phyloP scores from a whole-genome alignment of 64 coral and sea anemone species.

The Acropora yongei region DNA sequence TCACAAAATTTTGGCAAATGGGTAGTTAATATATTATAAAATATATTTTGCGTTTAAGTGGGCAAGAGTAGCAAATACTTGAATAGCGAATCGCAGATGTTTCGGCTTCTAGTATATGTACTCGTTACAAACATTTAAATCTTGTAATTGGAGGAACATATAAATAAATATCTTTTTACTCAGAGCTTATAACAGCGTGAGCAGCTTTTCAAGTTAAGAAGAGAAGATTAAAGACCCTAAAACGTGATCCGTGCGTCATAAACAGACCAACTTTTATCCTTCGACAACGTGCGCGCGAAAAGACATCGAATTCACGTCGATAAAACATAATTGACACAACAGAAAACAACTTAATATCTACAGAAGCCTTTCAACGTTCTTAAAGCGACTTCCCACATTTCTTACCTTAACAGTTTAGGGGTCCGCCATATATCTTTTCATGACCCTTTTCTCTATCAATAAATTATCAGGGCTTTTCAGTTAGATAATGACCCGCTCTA shows the following conservation, averaged over 20 bases:
- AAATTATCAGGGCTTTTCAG: slow-evolving; percentile 23
- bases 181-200: background rate
- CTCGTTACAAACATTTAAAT: background rate
- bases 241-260: background rate
- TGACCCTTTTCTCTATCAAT: slow-evolving; percentile 54
- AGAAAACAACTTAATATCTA: background rate
- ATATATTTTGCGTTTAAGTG: too few species aligned
- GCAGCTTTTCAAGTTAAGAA: slow-evolving; percentile 8
- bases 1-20: background rate
- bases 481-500: slow-evolving; percentile 51
- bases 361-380: background rate
- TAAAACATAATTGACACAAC: background rate
- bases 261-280: background rate
- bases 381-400: background rate
- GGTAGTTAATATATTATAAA: background rate
- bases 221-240: slow-evolving; percentile 12
- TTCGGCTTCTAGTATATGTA: background rate
- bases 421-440: slow-evolving; percentile 66
- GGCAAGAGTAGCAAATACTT: too few species aligned
- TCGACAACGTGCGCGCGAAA: background rate
- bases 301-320: background rate
- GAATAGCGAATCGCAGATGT: background rate
- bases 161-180: background rate
- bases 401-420: slow-evolving; percentile 42
- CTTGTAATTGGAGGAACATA: background rate